These are phyloP conservation scores for Struthidea cinerea DNA, from an alignment of 2,113 vertebrate species.

Conservation along the genomic window DNA sequence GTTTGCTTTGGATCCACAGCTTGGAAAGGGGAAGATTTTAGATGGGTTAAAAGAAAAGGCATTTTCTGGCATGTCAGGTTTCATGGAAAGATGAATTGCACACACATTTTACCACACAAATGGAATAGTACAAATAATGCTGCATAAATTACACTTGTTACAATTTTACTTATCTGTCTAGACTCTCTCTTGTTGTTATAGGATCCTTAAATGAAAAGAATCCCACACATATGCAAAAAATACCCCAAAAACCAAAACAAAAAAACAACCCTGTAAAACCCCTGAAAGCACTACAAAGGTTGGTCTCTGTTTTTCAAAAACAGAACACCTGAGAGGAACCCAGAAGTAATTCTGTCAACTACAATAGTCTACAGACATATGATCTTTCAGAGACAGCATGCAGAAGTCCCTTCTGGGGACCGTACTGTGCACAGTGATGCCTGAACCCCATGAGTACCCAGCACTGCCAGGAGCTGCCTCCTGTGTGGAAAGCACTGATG, in stretches of 20 bases:
- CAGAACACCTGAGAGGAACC: not conserved
- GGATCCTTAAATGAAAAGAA: not conserved
- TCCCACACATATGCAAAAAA: not conserved
- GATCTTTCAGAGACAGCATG: not conserved
- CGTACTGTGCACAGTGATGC: fast-evolving
- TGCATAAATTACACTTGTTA: not conserved
- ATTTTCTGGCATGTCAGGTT: not conserved
- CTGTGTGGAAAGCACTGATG: not conserved
- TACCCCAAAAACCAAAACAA: fast-evolving
- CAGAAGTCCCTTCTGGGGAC: not conserved
- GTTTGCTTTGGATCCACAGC: not conserved
- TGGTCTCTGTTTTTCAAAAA: not conserved
- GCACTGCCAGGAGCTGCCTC: not conserved
- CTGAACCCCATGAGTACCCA: fast-evolving
- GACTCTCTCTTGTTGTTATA: not conserved
- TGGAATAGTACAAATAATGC: not conserved
- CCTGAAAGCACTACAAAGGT: not conserved
- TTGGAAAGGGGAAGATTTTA: not conserved
- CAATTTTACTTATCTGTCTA: not conserved
- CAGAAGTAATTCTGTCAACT: not conserved
- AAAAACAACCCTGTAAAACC: not conserved
- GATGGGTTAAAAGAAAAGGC: no score
- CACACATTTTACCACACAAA: not conserved
- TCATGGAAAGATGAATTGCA: not conserved
- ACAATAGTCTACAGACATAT: not conserved